These are phyloP conservation scores for Eudasyphora cyanicolor DNA, from an alignment of 2,888 invertebrate species.

Conservation along the genomic window DNA sequence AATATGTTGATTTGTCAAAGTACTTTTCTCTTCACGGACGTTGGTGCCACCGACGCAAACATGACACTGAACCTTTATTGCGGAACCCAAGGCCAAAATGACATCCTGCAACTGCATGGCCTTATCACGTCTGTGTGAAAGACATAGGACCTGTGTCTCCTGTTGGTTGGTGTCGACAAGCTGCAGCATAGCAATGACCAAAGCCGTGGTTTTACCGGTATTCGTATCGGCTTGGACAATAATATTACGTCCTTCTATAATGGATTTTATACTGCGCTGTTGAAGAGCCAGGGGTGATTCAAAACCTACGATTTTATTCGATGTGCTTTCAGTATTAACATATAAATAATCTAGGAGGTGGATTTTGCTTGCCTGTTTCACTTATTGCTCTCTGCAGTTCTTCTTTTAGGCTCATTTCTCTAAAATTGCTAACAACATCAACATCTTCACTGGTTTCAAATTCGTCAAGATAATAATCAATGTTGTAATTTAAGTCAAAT, in stretches of 20 bases:
- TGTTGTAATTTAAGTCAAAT: too few relatives aligned
- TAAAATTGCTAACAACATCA: too few relatives aligned
- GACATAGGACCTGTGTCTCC: conserved; percentile 94
- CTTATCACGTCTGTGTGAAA: conserved; percentile 98
- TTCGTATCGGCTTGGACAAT: conserved; percentile 99
- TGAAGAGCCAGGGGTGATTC: conserved; percentile 99
- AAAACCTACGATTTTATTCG: too few relatives aligned
- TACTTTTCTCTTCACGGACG: conserved; percentile 98
- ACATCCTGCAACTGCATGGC: conserved; percentile 99
- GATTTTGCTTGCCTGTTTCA: too few relatives aligned
- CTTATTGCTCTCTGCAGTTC: too few relatives aligned
- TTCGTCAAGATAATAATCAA: too few relatives aligned
- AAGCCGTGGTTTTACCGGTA: conserved; percentile 99
- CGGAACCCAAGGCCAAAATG: conserved; percentile 92
- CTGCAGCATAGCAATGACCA: conserved; percentile 97
- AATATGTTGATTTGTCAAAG: conserved; percentile 98
- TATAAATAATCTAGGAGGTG: too few relatives aligned
- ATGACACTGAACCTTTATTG: conserved; percentile 99
- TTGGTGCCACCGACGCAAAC: conserved; percentile 99
- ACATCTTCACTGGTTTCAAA: too few relatives aligned
- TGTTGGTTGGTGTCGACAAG: conserved; percentile 93
- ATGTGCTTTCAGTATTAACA: too few relatives aligned
- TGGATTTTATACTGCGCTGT: conserved; percentile 96
- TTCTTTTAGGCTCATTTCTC: too few relatives aligned
- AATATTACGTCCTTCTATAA: conserved; percentile 97